Conservation (phyloP, 2,113 vertebrate genomes). For the Xiphias gladius region DNA sequence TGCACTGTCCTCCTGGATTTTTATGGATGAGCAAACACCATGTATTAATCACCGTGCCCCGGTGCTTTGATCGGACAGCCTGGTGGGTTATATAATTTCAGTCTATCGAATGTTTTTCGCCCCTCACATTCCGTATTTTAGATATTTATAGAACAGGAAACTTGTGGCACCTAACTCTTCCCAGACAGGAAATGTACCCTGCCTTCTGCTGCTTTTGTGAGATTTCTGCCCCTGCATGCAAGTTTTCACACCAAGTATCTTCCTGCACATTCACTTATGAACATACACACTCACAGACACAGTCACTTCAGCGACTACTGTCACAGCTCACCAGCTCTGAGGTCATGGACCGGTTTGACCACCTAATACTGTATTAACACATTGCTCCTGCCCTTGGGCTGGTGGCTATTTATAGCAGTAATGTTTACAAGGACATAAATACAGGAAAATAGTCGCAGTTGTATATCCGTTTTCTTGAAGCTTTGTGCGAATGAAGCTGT, state of each 20-base stretch:
- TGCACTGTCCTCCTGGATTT: constrained; percentile 68
- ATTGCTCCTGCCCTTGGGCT: constrained; percentile 65
- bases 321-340: constrained; percentile 58
- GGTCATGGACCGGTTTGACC: constrained; percentile 76
- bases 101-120: constrained; percentile 42
- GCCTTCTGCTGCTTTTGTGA: constrained; percentile 56
- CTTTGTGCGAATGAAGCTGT: constrained; percentile 23
- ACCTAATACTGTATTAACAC: constrained; percentile 70
- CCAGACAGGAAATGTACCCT: constrained; percentile 66
- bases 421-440: constrained; percentile 72
- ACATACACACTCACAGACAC: constrained; percentile 22
- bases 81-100: constrained; percentile 66
- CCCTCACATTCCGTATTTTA: constrained; percentile 72
- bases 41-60: constrained; percentile 64
- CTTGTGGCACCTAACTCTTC: constrained; percentile 71
- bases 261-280: constrained; percentile 21
- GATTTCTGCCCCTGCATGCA: constrained; percentile 44
- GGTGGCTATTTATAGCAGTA: constrained; percentile 73
- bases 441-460: constrained; percentile 34
- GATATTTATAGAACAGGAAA: constrained; percentile 79
- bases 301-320: constrained; percentile 58
- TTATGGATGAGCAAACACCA: constrained; percentile 78
- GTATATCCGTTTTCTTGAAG: constrained; percentile 15
- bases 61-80: constrained; percentile 57
- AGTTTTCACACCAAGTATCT: constrained; percentile 34